phyloP scores from a whole-genome alignment of 2,888 invertebrate species.

The Stenodera caucasica region DNA sequence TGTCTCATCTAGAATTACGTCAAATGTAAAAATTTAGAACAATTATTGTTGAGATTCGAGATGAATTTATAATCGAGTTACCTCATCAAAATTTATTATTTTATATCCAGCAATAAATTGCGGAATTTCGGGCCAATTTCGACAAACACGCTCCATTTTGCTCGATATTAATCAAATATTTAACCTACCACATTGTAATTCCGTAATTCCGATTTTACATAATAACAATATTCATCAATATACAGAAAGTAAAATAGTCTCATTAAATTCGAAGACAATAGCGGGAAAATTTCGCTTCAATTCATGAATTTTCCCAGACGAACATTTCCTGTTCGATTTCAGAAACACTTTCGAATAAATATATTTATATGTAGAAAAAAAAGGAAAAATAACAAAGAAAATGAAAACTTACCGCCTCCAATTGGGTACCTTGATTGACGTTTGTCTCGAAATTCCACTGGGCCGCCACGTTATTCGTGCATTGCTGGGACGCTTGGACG shows the following conservation, averaged over 20 bases:
- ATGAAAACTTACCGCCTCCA: conserved; percentile 74
- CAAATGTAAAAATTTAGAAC: neutral
- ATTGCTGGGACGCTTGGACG: conserved; percentile 75
- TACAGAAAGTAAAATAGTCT: conserved; percentile 26
- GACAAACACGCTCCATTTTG: too few species aligned
- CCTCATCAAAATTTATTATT: neutral
- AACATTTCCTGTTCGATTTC: conserved; percentile 22
- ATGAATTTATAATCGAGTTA: neutral
- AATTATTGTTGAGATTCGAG: neutral
- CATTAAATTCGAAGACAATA: conserved; percentile 23
- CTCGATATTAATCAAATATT: too few species aligned
- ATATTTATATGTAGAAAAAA: neutral
- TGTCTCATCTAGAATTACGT: neutral
- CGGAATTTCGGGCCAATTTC: too few species aligned
- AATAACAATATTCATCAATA: conserved; percentile 5
- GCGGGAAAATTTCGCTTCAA: conserved; percentile 23
- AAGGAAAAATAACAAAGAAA: neutral
- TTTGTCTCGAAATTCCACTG: conserved; percentile 91
- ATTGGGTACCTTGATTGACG: conserved; percentile 79
- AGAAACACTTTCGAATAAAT: conserved; percentile 4
- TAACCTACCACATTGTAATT: too few species aligned
- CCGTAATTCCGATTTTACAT: conserved; percentile 21
- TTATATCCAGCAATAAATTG: too few species aligned
- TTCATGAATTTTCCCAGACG: conserved; percentile 24
- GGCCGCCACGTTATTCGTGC: conserved; percentile 82